Evolutionary conservation across 2,797 vertebrate genomes (phyloP), one percentile per base, ranked within the genome.

Genomic region (Micrastur ruficollis): DNA sequence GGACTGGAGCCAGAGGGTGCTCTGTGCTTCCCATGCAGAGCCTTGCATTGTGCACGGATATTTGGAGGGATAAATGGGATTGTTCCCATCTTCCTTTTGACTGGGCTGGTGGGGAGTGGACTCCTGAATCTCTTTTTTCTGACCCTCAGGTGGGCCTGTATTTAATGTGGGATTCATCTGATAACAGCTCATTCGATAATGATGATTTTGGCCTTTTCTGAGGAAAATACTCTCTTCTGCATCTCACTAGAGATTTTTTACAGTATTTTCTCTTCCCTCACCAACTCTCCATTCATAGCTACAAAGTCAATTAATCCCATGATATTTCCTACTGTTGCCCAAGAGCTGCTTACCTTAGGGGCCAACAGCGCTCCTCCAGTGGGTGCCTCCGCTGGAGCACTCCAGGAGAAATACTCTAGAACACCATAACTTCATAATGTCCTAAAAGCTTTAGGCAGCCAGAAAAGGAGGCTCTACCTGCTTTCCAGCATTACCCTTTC

Each of bases 41-140:
- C 25, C 26, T 22, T 8, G 29, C 0, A 0, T 4, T 9, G 13
- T 5, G n/a, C 2, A 8, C 1, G 4, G 38, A 55, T 56, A 32
- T 5, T 50, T 72, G 11, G 49, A 75, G 17, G 32, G 8, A 16
- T 27, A 27, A 56, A 21, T 23, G 16, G 27, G 31, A 12, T 79
- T 61, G 34, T 23, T 72, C 8, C 13, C 68, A 25, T 31, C 20
- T 62, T 75, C 27, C 8, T 74, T 86, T 79, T 65, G 4, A 3
- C 18, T 73, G 25, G 25, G 9, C 29, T 26, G 34, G 19, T 46
- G 42, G 32, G 11, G 4, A 73, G 7, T 3, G 9, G 18, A 25
- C n/a, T 44, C 23, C 5, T 75, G 22, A 55, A 56, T 66, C 4
- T 66, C 6, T 40, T 20, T 88, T 83, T 82, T 32, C 49, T 75